These are phyloP conservation scores for Xestia c-nigrum DNA, from an alignment of 2,888 invertebrate species.

Conservation along the genomic window DNA sequence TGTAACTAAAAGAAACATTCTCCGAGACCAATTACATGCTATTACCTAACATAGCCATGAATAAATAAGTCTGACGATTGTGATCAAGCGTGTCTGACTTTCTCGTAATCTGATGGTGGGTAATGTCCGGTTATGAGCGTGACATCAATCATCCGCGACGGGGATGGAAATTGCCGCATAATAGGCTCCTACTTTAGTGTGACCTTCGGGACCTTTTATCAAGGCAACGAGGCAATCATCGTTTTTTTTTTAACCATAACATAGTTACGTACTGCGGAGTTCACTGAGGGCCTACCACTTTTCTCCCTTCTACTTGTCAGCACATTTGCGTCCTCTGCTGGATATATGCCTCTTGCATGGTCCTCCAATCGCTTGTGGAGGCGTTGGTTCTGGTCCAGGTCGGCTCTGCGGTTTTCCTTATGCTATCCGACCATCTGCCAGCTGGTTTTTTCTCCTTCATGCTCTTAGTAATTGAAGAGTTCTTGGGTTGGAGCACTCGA, in stretches of 20 bases:
- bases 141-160: slow-evolving; percentile 67
- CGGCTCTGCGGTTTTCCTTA: no score
- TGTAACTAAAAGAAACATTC: slow-evolving; percentile 55
- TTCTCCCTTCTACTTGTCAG: no score
- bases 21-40: slow-evolving; percentile 52
- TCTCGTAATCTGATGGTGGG: slow-evolving; percentile 60
- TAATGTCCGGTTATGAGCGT: slow-evolving; percentile 57
- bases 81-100: slow-evolving; percentile 60
- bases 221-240: slow-evolving; percentile 28
- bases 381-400: no score
- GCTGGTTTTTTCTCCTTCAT: no score
- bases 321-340: no score
- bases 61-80: slow-evolving; percentile 55
- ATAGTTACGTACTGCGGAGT: background rate
- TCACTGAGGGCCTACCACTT: no score
- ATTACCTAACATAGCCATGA: slow-evolving; percentile 58
- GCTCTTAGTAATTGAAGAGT: no score
- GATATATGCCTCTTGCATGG: no score
- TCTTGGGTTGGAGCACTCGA: no score
- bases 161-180: slow-evolving; percentile 61
- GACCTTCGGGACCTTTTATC: slow-evolving; percentile 63
- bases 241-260: background rate
- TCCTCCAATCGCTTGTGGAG: no score
- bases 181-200: slow-evolving; percentile 54
- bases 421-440: no score